Evolutionary conservation across 2,797 vertebrate species (phyloP).

Genomic region (Esox masquinongy): DNA sequence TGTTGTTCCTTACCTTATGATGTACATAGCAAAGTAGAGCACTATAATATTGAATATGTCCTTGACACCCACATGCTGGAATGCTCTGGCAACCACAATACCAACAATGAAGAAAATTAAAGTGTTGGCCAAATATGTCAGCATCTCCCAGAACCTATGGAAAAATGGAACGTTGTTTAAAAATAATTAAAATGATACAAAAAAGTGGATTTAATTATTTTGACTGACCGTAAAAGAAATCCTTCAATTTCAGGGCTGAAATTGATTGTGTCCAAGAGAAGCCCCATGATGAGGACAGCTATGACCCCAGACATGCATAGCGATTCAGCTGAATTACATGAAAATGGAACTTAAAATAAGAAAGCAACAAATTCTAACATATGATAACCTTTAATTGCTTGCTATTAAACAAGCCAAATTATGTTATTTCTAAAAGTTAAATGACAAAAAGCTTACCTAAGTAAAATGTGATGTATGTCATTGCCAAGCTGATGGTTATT

Average conservation of each 20-base stretch:
- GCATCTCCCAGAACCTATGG: slow-evolving; percentile 65
- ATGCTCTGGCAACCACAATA: slow-evolving; percentile 58
- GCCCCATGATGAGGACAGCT: slow-evolving; percentile 55
- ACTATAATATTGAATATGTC: slow-evolving; percentile 58
- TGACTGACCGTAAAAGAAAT: slow-evolving; percentile 57
- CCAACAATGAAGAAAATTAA: slow-evolving; percentile 63
- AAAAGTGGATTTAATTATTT: neutral
- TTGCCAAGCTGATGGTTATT: slow-evolving; percentile 54
- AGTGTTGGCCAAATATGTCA: slow-evolving; percentile 60
- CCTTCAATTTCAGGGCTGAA: slow-evolving; percentile 63
- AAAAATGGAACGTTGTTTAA: slow-evolving; percentile 15
- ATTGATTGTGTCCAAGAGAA: slow-evolving; percentile 64
- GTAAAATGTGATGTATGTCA: slow-evolving; percentile 13
- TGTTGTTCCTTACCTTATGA: slow-evolving; percentile 57
- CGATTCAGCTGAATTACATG: neutral
- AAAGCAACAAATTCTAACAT: neutral
- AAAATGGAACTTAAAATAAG: neutral
- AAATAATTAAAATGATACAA: neutral
- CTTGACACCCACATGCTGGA: slow-evolving; percentile 47
- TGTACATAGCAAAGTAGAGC: slow-evolving; percentile 57
- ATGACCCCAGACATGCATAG: slow-evolving; percentile 47
- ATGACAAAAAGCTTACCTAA: neutral
- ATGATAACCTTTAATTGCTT: neutral
- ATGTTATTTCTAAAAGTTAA: neutral
- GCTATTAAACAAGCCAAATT: neutral